Base-by-base conservation (phyloP, 2,113 vertebrate genomes). In the Oryzias celebensis region DNA sequence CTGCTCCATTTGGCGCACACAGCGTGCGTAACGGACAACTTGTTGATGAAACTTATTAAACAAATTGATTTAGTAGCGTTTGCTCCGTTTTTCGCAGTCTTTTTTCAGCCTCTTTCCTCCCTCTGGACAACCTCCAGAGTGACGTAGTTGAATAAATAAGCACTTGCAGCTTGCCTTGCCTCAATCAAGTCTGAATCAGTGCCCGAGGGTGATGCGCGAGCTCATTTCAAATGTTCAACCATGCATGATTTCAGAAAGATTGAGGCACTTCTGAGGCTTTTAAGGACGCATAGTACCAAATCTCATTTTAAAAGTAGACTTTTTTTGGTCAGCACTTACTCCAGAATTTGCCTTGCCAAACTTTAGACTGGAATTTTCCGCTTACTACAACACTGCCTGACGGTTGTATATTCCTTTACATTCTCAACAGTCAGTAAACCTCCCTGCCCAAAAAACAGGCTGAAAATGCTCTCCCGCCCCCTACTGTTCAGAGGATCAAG, bases 221-320 rank as follows among this genome's bases (percentile, higher is more conserved):
- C 94, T 95, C 94, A 94, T 96, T 97, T 96, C 93, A 92, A 94
- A 96, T 95, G 95, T 93, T 96, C 94, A 96, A 85, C 95, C 95
- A 96, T 94, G 95, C 95, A 94, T 94, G 95, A 94, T 94, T 93
- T 91, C 88, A 93, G 93, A 65, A 92, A 94, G 92, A 94, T 93
- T 92, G 93, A 95, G 93, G 91, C 92, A 92, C 89, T 94, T 93
- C 91, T 87, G 82, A 87, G 80, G 89, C 85, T 80, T 82, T 87
- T 75, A 67, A 66, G 77, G 59, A 68, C 68, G 65, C 58, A 65
- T 46, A 60, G 60, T 61, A 83, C 78, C 50, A 52, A 36, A 36
- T 13, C 36, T 36, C 2, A 36, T 36, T 12, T 12, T 36, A 36
- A 36, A 36, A 36, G 36, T 36, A 2, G 8, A 12, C 10, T 10